A percentile compares a stretch with the other conserved stretches of the same genome.
These are phyloP conservation scores for Brienomyrus longianalis DNA, from an alignment of 2,113 vertebrate genomes.

Conservation along the genomic window DNA sequence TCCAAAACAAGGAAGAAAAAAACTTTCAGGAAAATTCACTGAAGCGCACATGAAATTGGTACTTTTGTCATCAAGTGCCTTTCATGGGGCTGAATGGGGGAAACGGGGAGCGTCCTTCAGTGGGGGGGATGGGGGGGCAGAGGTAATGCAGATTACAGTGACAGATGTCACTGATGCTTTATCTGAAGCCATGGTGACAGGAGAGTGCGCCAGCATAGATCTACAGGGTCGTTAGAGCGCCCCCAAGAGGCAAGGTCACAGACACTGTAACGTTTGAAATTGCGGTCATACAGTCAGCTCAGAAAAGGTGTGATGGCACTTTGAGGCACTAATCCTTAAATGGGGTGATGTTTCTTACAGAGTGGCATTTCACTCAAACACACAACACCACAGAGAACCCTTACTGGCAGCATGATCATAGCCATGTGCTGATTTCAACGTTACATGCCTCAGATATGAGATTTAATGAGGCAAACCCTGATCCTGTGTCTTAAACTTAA, in stretches of 20 bases:
- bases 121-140: neutral
- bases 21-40: neutral
- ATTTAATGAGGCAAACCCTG: neutral
- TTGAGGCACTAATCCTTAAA: neutral
- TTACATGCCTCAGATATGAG: neutral
- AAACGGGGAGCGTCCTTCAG: neutral
- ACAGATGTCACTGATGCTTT: conserved; percentile 14
- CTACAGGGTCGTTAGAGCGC: neutral
- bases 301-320: neutral
- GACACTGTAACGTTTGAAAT: neutral
- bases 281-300: neutral
- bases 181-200: neutral
- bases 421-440: neutral
- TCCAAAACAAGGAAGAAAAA: neutral
- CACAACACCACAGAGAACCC: neutral
- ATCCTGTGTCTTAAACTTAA: neutral
- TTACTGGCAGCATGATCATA: neutral
- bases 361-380: neutral
- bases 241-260: neutral
- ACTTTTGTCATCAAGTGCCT: neutral
- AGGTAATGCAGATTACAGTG: neutral
- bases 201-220: neutral
- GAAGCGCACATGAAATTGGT: neutral
- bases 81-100: neutral
- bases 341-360: neutral